Evolutionary conservation across 2,113 vertebrate genomes (phyloP), one percentile per base, ranked within the genome.

Genomic region (Mungos mungo): DNA sequence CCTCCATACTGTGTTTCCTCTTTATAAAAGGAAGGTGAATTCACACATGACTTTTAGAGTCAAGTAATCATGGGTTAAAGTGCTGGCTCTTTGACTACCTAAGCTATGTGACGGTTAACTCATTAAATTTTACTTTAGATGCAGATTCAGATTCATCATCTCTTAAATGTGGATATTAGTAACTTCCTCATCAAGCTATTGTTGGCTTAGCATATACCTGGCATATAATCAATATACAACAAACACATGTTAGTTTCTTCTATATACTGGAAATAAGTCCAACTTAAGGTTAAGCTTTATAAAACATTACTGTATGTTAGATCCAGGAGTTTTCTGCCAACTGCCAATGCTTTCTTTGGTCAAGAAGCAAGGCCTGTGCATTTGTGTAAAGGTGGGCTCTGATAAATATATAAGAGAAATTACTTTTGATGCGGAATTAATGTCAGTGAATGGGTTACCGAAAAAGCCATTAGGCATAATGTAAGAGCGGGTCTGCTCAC

Each of bases 81-180:
- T 33, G 2, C 19, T 71, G 41, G 6, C 15, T 83, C 7, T 76
- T 27, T 93, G 11, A 41, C 41, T 87, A 69, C 65, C 6, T 69
- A 63, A 77, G 38, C 52, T 90, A 0, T 83, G 7, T 54, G 21
- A 23, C 13, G 47, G 1, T 50, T 95, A 18, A 23, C 41, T 38
- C 41, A 52, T 88, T 89, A 89, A 83, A 81, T 86, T 86, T 97
- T 15, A 23, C n/a, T 94, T 87, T 76, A 60, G 68, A 77, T 93
- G 83, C 25, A 35, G 7, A 14, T 69, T 71, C 45, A 47, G 25
- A 63, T 79, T 63, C 52, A 85, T 86, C 57, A 9, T 92, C 19
- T 86, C 33, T 65, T 93, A 93, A 93, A 57, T 76, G 21, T 86
- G 11, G 33, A 57, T 81, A 69, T 63, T 82, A 93, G 81, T 35